phyloP scores from a whole-genome alignment of 2,113 vertebrate species.

The Eonycteris spelaea region DNA sequence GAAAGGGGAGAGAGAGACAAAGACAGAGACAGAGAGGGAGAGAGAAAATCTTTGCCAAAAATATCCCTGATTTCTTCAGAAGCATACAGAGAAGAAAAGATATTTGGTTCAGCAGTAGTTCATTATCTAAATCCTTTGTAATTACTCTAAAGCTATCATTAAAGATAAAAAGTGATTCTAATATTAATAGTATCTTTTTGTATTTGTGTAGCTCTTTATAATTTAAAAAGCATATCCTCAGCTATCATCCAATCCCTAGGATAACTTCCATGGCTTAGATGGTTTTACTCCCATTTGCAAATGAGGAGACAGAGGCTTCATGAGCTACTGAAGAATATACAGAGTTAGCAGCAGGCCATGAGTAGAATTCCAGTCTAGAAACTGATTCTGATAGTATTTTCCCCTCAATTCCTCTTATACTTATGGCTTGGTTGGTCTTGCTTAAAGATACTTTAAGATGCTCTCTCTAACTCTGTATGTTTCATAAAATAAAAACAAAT shows the following conservation, averaged over 20 bases:
- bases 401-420: neutral
- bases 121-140: neutral
- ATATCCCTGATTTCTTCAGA: neutral
- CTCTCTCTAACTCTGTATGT: neutral
- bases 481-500: neutral
- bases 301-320: neutral
- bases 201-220: conserved; percentile 2
- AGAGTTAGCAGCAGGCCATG: neutral
- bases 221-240: neutral
- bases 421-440: neutral
- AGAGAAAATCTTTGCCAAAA: conserved; percentile 13
- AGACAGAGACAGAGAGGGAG: neutral
- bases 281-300: conserved; percentile 9
- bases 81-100: neutral
- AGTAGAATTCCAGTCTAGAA: neutral
- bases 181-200: neutral
- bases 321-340: neutral
- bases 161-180: conserved; percentile 37
- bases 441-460: neutral
- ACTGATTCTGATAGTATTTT: neutral
- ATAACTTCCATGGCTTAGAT: neutral
- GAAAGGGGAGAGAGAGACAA: neutral
- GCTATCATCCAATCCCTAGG: neutral
- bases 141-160: neutral
- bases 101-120: neutral